Percentiles rank a stretch among this genome's conserved stretches.
Evolutionary conservation across 1,140 invertebrate species (phyloP).

Genomic region (Drosophila cardini): DNA sequence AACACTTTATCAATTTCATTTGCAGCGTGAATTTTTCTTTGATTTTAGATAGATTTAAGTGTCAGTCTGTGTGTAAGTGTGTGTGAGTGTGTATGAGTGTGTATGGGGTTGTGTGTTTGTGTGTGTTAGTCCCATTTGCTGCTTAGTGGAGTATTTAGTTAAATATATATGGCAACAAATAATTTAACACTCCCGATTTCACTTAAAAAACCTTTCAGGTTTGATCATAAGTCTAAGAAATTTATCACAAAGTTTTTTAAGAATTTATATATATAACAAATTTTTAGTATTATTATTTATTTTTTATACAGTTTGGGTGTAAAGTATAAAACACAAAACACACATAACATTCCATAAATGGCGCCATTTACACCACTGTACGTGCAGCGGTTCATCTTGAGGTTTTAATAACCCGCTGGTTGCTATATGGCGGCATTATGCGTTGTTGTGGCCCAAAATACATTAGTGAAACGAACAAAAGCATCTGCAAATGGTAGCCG

Average conservation of each 20-base stretch:
- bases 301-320: no score
- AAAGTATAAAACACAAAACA: no score
- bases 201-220: no score
- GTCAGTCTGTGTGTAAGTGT: neutral
- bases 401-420: conserved; percentile 43
- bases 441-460: conserved; percentile 36
- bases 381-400: neutral
- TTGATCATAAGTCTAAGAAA: no score
- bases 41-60: no score
- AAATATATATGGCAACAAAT: neutral
- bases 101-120: neutral
- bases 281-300: no score
- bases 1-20: neutral
- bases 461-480: conserved; percentile 54
- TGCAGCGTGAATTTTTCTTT: neutral
- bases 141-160: neutral
- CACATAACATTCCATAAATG: neutral
- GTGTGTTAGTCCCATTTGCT: neutral
- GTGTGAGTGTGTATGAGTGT: neutral
- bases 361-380: conserved; percentile 15
- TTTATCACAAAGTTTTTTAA: no score
- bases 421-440: conserved; percentile 49
- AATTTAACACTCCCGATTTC: no score
- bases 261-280: no score
- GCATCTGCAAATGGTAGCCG: conserved; percentile 34